phyloP scores from a whole-genome alignment of 2,797 vertebrate genomes.

The Cynodonichthys magdalenae region DNA sequence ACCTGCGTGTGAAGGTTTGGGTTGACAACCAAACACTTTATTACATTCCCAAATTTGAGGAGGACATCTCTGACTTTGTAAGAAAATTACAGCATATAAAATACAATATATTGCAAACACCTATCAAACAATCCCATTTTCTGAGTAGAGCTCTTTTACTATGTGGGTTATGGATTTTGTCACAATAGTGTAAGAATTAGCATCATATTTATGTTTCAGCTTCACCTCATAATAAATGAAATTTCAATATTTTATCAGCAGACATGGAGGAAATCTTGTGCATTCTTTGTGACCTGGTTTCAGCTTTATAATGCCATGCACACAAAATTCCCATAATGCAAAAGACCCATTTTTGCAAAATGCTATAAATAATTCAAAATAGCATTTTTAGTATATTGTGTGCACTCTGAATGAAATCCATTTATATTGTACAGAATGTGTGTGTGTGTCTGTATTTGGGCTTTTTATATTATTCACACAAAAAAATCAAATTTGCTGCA shows the following conservation, averaged over 20 bases:
- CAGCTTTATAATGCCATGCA: conserved; percentile 47
- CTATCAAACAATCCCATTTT: background rate
- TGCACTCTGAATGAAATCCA: conserved; percentile 6
- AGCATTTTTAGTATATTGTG: conserved; percentile 17
- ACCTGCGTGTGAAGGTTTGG: conserved; percentile 89
- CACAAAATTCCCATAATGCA: conserved; percentile 52
- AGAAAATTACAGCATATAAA: conserved; percentile 45
- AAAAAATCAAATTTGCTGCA: conserved; percentile 27
- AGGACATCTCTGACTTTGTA: conserved; percentile 95
- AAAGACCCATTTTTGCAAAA: conserved; percentile 32
- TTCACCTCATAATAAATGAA: conserved; percentile 34
- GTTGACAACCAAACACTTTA: conserved; percentile 83
- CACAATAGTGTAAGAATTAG: background rate
- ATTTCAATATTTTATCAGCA: conserved; percentile 24
- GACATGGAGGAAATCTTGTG: conserved; percentile 27
- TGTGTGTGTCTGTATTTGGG: conserved; percentile 4
- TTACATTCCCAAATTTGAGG: conserved; percentile 89
- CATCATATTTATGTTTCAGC: conserved; percentile 18
- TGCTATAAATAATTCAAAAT: conserved; percentile 71
- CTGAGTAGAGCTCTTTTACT: background rate
- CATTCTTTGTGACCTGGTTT: conserved; percentile 60
- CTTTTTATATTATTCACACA: conserved; percentile 33
- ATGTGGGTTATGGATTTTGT: background rate
- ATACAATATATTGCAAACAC: too few species aligned
- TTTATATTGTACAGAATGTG: conserved; percentile 5